Conservation (phyloP, 1,140 invertebrate genomes). For the Pseudomyrmex concolor region DNA sequence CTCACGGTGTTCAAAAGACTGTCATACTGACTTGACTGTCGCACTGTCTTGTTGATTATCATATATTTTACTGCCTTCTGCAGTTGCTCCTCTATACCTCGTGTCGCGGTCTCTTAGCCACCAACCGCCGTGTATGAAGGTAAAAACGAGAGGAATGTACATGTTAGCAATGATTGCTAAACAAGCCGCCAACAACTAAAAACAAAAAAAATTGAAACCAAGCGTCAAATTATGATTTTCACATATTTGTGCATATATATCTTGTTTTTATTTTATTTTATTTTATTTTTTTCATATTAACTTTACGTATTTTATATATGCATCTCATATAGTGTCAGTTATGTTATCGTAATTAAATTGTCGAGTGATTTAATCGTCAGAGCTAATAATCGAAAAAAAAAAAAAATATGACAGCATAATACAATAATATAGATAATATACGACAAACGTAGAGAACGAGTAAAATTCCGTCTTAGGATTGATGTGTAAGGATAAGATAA, state of each 20-base stretch:
- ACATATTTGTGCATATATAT: conserved; percentile 54
- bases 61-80: conserved; percentile 77
- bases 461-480: conserved; percentile 71
- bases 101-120: conserved; percentile 57
- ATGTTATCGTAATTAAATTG: conserved; percentile 59
- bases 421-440: conserved; percentile 62
- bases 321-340: conserved; percentile 46
- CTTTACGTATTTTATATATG: conserved; percentile 66
- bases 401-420: conserved; percentile 67
- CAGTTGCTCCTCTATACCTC: conserved; percentile 73
- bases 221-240: conserved; percentile 62
- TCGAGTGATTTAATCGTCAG: conserved; percentile 51
- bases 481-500: conserved; percentile 66
- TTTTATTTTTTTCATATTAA: conserved; percentile 53
- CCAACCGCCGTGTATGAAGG: conserved; percentile 56
- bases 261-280: conserved; percentile 11
- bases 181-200: conserved; percentile 42
- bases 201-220: conserved; percentile 45
- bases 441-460: conserved; percentile 63
- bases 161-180: conserved; percentile 70
- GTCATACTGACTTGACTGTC: conserved; percentile 77
- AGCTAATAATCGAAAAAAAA: conserved; percentile 54
- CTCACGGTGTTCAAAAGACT: conserved; percentile 85
- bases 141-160: conserved; percentile 58
- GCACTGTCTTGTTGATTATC: conserved; percentile 81